Percentiles rank a stretch among this genome's conserved stretches.
These are phyloP conservation scores for Ditylenchus weischeri DNA, from an alignment of 2,888 invertebrate genomes.

Conservation along the genomic window DNA sequence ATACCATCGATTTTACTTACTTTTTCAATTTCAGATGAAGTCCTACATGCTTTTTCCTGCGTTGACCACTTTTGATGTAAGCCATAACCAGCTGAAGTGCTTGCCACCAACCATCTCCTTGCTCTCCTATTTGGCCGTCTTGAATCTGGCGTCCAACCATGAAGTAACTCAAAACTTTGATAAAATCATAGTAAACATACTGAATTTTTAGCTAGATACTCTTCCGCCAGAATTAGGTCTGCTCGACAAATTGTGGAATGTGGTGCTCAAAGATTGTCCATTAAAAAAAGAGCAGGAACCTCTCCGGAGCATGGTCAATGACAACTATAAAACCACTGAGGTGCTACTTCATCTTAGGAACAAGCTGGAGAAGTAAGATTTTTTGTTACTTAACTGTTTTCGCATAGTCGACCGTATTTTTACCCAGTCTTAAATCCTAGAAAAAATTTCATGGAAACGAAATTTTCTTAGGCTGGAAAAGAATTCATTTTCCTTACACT, in stretches of 20 bases:
- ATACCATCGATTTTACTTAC: slow-evolving; percentile 5
- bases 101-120: slow-evolving; percentile 78
- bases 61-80: slow-evolving; percentile 88
- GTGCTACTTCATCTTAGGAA: slow-evolving; percentile 81
- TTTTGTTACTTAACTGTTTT: slow-evolving; percentile 2
- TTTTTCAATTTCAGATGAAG: slow-evolving; percentile 22
- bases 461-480: no score
- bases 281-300: slow-evolving; percentile 68
- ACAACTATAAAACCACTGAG: slow-evolving; percentile 87
- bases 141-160: slow-evolving; percentile 82
- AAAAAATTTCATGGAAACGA: no score
- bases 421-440: no score
- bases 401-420: no score
- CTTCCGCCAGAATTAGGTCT: slow-evolving; percentile 92
- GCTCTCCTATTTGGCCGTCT: slow-evolving; percentile 80
- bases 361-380: slow-evolving; percentile 63
- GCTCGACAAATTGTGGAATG: slow-evolving; percentile 88
- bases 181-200: no score
- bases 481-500: no score
- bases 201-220: slow-evolving; percentile 19
- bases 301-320: slow-evolving; percentile 75
- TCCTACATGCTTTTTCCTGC: slow-evolving; percentile 77
- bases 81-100: slow-evolving; percentile 76
- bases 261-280: slow-evolving; percentile 84
- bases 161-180: neutral